Evolutionary conservation across 2,797 vertebrate species (phyloP).

Genomic region (Hylomyscus alleni): DNA sequence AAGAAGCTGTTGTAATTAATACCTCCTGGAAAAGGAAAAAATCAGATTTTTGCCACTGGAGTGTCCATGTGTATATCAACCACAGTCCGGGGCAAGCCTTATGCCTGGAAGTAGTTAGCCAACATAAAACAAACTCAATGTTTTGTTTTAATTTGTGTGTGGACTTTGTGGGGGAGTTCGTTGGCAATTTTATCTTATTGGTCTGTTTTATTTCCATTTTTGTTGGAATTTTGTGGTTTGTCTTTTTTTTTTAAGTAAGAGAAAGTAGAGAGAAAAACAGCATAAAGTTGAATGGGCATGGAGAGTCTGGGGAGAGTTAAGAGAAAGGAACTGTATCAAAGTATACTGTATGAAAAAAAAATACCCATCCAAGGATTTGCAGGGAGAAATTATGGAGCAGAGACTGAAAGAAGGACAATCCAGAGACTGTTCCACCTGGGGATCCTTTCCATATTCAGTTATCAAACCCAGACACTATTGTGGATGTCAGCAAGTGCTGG

Average conservation of each 20-base stretch:
- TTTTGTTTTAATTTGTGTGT: background rate
- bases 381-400: no score
- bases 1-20: background rate
- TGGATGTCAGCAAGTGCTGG: no score
- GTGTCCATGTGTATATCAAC: background rate
- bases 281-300: background rate
- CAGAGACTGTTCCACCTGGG: no score
- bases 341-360: background rate
- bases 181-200: background rate
- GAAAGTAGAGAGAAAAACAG: background rate
- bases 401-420: no score
- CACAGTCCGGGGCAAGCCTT: background rate
- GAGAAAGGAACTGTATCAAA: background rate
- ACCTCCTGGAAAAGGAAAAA: background rate
- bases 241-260: background rate
- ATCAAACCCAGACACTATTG: no score
- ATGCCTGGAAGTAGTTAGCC: background rate
- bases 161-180: background rate
- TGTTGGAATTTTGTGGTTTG: background rate
- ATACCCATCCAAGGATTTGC: background rate
- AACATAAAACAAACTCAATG: background rate
- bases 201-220: background rate
- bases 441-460: no score
- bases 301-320: background rate
- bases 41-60: background rate